Evolutionary conservation across 2,888 invertebrate species (phyloP).

Genomic region (Tenthredo amoena): DNA sequence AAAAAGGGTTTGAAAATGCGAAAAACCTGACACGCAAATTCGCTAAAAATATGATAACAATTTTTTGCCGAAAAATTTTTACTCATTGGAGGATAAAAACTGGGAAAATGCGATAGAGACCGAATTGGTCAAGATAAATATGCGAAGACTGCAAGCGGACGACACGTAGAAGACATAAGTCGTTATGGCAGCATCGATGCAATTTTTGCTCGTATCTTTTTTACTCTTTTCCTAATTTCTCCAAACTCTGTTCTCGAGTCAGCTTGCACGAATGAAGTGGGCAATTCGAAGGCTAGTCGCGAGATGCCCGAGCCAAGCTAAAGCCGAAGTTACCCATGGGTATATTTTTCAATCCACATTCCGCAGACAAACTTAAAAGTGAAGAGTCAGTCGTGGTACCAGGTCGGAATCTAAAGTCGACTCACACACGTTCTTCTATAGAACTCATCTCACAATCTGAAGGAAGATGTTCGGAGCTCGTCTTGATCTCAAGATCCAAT

Average conservation of each 20-base stretch:
- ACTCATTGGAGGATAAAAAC: neutral
- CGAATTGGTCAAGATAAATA: no score
- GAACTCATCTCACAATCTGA: neutral
- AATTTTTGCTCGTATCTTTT: neutral
- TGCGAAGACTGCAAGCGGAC: neutral
- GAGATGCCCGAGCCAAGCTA: neutral
- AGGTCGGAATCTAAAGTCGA: constrained; percentile 44
- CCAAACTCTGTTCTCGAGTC: neutral
- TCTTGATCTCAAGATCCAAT: neutral
- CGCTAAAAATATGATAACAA: neutral
- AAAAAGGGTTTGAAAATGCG: constrained; percentile 17
- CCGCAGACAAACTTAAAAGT: constrained; percentile 47
- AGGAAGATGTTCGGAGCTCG: neutral
- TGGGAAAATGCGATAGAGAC: neutral
- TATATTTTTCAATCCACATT: constrained; percentile 51
- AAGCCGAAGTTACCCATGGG: constrained; percentile 25
- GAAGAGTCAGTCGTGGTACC: constrained; percentile 43
- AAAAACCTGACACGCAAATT: neutral
- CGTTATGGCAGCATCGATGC: constrained; percentile 7
- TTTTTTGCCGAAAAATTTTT: neutral
- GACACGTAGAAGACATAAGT: neutral
- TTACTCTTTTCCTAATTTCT: neutral
- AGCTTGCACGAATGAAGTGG: constrained; percentile 25
- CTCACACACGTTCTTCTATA: neutral
- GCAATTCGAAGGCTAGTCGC: constrained; percentile 26